These are phyloP conservation scores for Poeciliopsis retropinna DNA, from an alignment of 2,113 vertebrate species.

Conservation along the genomic window DNA sequence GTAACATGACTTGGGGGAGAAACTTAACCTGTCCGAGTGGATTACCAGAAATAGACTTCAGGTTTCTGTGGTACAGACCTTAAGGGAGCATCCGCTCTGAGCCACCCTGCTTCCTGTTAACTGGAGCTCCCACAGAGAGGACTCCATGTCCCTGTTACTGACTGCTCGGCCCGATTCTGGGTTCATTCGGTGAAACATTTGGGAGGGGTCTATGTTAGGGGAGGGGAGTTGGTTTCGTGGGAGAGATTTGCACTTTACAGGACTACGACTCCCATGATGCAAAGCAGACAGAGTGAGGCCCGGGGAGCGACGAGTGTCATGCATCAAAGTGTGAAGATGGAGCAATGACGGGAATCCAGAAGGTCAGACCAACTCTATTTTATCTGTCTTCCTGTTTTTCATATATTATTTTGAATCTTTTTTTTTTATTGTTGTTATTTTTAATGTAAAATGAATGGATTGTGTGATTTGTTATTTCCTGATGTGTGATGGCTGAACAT, in stretches of 20 bases:
- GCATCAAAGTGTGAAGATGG: constrained; percentile 89
- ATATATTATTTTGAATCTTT: constrained; percentile 64
- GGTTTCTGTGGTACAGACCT: constrained; percentile 68
- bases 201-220: constrained; percentile 72
- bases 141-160: constrained; percentile 59
- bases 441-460: constrained; percentile 58
- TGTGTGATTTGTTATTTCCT: constrained; percentile 56
- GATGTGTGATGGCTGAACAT: constrained; percentile 40
- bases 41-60: constrained; percentile 72
- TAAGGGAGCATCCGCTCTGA: constrained; percentile 72
- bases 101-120: constrained; percentile 73
- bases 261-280: constrained; percentile 81
- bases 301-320: constrained; percentile 80
- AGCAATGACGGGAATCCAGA: constrained; percentile 93
- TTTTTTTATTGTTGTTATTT: constrained; percentile 2
- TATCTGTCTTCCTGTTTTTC: constrained; percentile 85
- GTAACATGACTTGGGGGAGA: constrained; percentile 76
- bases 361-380: constrained; percentile 99
- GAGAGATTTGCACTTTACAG: constrained; percentile 98
- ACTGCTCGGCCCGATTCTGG: constrained; percentile 63
- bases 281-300: constrained; percentile 78
- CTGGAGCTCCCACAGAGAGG: constrained; percentile 62
- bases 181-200: constrained; percentile 80
- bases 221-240: constrained; percentile 86
- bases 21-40: constrained; percentile 69